phyloP scores from a whole-genome alignment of 2,888 invertebrate genomes.

The Malthinus seriepunctatus region DNA sequence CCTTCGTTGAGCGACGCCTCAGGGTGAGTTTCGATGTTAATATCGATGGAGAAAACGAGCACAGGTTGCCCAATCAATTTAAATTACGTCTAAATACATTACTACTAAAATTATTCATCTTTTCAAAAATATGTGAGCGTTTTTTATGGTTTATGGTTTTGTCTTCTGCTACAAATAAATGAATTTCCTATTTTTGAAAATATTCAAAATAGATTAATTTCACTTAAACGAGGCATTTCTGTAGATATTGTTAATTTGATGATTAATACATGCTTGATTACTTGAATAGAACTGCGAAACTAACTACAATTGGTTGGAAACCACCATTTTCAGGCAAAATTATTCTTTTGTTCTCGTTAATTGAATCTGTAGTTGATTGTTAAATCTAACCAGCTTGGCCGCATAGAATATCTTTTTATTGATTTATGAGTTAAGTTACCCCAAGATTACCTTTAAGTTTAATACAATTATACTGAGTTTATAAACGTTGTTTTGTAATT shows the following conservation, averaged over 20 bases:
- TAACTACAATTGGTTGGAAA: slow-evolving; percentile 29
- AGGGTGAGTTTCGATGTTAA: too few relatives aligned
- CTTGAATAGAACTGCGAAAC: slow-evolving; percentile 6
- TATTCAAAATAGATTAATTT: too few relatives aligned
- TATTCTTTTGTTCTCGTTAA: slow-evolving; percentile 54
- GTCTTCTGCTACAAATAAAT: too few relatives aligned
- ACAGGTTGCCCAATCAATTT: too few relatives aligned
- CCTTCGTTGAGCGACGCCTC: too few relatives aligned
- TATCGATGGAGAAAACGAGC: too few relatives aligned
- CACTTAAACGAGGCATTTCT: not conserved
- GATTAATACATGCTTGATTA: slow-evolving; percentile 2
- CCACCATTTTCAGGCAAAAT: slow-evolving; percentile 53
- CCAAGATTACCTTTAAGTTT: not conserved
- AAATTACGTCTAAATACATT: too few relatives aligned
- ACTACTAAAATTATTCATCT: too few relatives aligned
- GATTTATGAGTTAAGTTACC: slow-evolving; percentile 5
- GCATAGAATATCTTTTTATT: slow-evolving; percentile 12
- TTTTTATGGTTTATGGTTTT: too few relatives aligned
- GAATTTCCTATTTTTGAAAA: too few relatives aligned
- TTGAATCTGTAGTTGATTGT: slow-evolving; percentile 53
- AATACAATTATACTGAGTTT: not conserved
- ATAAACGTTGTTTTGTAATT: too few relatives aligned
- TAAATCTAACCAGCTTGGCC: slow-evolving; percentile 24
- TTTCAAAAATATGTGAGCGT: too few relatives aligned
- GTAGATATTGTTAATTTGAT: slow-evolving; percentile 1